Conservation (phyloP, 1,140 invertebrate species). For the Drosophila miranda region DNA sequence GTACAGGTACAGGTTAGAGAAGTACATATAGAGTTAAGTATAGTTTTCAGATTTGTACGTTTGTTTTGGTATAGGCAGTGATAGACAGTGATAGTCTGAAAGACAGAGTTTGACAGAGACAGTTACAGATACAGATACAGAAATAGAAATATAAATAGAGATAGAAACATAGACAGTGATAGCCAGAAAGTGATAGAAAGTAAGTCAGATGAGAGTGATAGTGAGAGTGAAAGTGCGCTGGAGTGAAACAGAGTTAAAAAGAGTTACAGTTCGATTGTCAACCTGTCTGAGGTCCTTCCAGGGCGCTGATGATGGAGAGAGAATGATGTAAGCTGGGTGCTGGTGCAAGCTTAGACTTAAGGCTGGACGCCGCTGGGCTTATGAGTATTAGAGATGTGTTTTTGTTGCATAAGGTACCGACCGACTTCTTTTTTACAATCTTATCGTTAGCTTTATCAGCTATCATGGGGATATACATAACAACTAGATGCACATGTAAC, state of each 20-base stretch:
- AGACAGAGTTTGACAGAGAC: constrained; percentile 29
- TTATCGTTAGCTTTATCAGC: constrained; percentile 64
- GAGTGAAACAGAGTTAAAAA: constrained; percentile 40
- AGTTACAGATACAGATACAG: constrained; percentile 24
- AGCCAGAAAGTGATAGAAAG: constrained; percentile 1
- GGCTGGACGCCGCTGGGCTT: constrained; percentile 55
- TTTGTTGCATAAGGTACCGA: constrained; percentile 59
- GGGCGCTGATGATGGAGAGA: constrained; percentile 14
- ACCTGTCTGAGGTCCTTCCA: constrained; percentile 18
- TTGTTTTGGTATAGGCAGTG: constrained; percentile 75
- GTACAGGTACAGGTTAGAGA: constrained; percentile 18
- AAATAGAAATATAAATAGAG: constrained; percentile 17
- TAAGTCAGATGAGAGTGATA: constrained; percentile 24
- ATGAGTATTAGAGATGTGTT: constrained; percentile 70
- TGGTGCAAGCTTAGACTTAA: constrained; percentile 67
- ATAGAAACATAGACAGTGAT: background rate
- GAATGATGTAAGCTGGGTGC: constrained; percentile 18
- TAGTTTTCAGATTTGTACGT: constrained; percentile 65
- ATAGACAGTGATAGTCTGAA: constrained; percentile 1
- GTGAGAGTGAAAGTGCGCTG: constrained; percentile 1
- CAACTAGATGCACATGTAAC: constrained; percentile 54
- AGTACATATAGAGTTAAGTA: constrained; percentile 15
- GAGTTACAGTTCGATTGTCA: constrained; percentile 31
- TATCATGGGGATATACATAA: constrained; percentile 26
- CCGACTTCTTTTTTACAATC: constrained; percentile 68